Evolutionary conservation across 2,888 invertebrate species (phyloP).

Genomic region (Candidula unifasciata): DNA sequence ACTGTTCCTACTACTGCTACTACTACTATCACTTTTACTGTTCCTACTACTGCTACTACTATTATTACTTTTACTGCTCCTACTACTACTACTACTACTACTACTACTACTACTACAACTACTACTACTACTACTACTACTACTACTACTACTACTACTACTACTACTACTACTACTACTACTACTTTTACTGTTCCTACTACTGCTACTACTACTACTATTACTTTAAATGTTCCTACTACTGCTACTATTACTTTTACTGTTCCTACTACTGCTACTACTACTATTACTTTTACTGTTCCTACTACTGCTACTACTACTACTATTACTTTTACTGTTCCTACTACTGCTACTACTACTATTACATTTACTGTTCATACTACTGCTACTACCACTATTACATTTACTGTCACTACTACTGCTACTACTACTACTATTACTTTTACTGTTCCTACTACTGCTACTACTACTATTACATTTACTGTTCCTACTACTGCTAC

Average conservation of each 20-base stretch:
- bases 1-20: slow-evolving; percentile 15
- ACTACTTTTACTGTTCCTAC: slow-evolving; percentile 3
- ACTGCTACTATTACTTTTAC: not conserved
- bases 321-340: not conserved
- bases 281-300: not conserved
- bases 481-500: slow-evolving; percentile 16
- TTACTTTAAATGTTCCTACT: not conserved
- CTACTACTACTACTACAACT: slow-evolving; percentile 33
- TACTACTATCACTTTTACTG: not conserved
- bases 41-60: not conserved
- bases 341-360: slow-evolving; percentile 4
- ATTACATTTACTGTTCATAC: not conserved
- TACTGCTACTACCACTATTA: slow-evolving; percentile 27
- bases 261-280: not conserved
- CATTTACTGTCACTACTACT: not conserved
- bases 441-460: not conserved
- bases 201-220: slow-evolving; percentile 34
- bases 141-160: slow-evolving; percentile 20
- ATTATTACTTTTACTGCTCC: not conserved
- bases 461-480: slow-evolving; percentile 1
- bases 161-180: slow-evolving; percentile 30
- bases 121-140: slow-evolving; percentile 34
- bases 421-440: slow-evolving; percentile 9
- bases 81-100: slow-evolving; percentile 33
- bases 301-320: slow-evolving; percentile 18